A percentile compares a stretch with the other conserved stretches of the same genome.
Conservation (phyloP, 2,797 vertebrate genomes). For the Anguilla obscura region DNA sequence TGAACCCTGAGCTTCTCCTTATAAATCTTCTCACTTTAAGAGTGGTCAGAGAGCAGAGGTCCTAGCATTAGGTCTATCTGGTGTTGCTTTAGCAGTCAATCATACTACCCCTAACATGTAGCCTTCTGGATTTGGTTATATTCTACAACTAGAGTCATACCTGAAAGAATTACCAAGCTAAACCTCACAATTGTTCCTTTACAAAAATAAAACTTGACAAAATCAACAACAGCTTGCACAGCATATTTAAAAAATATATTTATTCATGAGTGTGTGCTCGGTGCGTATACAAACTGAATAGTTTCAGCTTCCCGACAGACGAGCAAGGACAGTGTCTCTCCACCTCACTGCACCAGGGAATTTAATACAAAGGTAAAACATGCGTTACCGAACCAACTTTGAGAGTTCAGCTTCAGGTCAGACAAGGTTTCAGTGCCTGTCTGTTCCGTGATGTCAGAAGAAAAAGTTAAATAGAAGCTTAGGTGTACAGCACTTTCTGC, state of each 20-base stretch:
- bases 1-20: background rate
- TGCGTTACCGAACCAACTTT: background rate
- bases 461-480: background rate
- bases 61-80: background rate
- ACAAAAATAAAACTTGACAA: slow-evolving; percentile 13
- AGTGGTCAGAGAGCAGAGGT: slow-evolving; percentile 5
- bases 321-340: background rate
- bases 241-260: background rate
- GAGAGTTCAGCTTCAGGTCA: slow-evolving; percentile 11
- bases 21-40: background rate
- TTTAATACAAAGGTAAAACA: background rate
- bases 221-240: background rate
- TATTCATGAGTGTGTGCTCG: background rate
- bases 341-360: background rate
- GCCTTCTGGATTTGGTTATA: slow-evolving; percentile 1
- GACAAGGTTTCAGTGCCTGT: background rate
- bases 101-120: background rate
- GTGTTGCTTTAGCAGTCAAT: background rate
- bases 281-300: background rate
- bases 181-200: background rate
- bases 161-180: background rate
- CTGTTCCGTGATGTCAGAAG: background rate
- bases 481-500: background rate
- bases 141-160: background rate
- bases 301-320: background rate